Base-by-base conservation (phyloP, 1,140 invertebrate species). In the Alviniconcha marisindica region DNA sequence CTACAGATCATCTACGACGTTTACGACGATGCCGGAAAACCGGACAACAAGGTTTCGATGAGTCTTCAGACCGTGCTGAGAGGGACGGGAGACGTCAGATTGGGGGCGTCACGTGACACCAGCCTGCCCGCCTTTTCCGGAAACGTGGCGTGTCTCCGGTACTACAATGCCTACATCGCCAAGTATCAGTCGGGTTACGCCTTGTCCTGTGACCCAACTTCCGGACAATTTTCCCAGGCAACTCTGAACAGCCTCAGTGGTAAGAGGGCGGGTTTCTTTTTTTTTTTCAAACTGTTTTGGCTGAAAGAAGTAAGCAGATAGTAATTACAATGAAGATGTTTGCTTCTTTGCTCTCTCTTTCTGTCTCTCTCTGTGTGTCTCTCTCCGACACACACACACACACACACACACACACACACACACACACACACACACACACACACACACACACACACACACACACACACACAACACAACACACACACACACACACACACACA, bases 231-330 rank as follows among this genome's bases (percentile, higher is more conserved):
- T 21, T 24, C 14, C 28, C 7, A 15, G n/a, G n/a, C 4, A 21
- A 48, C 40, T 31, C n/a, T 44, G 10, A 24, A 66, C 60, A 79
- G 42, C 66, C 77, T 80, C 28, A 71, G 42, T 24, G 48, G 74
- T 60, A 48, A 38, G 63, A 21, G n/a, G n/a, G n/a, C n/a, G n/a
- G n/a, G n/a, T n/a, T n/a, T n/a, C n/a, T n/a, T n/a, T n/a, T n/a
- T n/a, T n/a, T n/a, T n/a, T n/a, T n/a, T n/a, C n/a, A n/a, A n/a
- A n/a, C n/a, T n/a, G n/a, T n/a, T n/a, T n/a, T n/a, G n/a, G n/a
- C n/a, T n/a, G n/a, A n/a, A n/a, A n/a, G n/a, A n/a, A n/a, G n/a
- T n/a, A n/a, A n/a, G n/a, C n/a, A n/a, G n/a, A n/a, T n/a, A n/a
- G n/a, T n/a, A n/a, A n/a, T n/a, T n/a, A n/a, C n/a, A n/a, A n/a